These are phyloP conservation scores for Cyphomyrmex costatus DNA, from an alignment of 1,140 invertebrate species.

Conservation along the genomic window DNA sequence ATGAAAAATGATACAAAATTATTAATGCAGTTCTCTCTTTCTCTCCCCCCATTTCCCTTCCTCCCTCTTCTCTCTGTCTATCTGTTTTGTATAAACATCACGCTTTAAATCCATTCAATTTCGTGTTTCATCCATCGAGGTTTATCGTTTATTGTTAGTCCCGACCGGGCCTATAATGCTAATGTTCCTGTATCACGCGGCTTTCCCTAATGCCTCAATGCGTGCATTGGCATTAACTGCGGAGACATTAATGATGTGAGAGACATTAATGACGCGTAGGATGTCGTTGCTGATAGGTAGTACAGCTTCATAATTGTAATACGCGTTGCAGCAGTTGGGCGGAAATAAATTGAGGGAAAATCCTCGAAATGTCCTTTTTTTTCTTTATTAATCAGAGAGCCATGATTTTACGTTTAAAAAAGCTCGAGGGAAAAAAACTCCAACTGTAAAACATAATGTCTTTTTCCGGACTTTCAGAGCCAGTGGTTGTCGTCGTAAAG, in stretches of 20 bases:
- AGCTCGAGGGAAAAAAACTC: not conserved
- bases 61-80: not conserved
- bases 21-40: not conserved
- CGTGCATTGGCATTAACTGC: slow-evolving; percentile 46
- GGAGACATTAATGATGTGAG: slow-evolving; percentile 32
- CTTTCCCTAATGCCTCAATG: slow-evolving; percentile 38
- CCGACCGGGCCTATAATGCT: slow-evolving; percentile 4
- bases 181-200: slow-evolving; percentile 11
- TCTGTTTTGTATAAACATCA: not conserved
- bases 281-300: not conserved
- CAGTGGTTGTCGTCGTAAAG: not conserved
- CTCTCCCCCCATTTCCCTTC: too few relatives aligned
- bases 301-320: slow-evolving; percentile 5
- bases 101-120: not conserved
- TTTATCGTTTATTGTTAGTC: not conserved
- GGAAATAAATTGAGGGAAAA: not conserved
- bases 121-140: not conserved
- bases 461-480: not conserved
- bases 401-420: not conserved
- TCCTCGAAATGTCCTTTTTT: not conserved
- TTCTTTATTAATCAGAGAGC: not conserved
- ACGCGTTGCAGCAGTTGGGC: not conserved
- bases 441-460: not conserved
- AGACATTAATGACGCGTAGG: too few relatives aligned
- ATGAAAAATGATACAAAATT: not conserved